A percentile compares a stretch with the other conserved stretches of the same genome.
Evolutionary conservation across 2,797 vertebrate genomes (phyloP).

Genomic region (Hipposideros larvatus): DNA sequence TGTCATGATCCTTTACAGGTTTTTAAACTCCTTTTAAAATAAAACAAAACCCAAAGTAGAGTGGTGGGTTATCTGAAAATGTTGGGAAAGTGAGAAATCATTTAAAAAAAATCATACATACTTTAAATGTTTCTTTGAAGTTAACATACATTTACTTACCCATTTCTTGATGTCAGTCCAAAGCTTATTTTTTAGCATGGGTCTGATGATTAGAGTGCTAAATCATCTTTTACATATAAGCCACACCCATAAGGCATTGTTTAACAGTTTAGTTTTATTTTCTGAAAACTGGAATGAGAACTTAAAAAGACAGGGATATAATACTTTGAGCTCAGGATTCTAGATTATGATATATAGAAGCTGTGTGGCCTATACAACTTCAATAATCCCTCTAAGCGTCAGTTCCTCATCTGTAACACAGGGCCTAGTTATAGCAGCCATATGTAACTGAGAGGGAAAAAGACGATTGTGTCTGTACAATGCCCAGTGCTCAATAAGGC

Average conservation of each 20-base stretch:
- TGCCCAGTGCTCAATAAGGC: background rate
- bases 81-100: background rate
- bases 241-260: background rate
- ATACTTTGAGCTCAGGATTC: background rate
- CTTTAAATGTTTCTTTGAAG: conserved; percentile 47
- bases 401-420: background rate
- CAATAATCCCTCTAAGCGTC: background rate
- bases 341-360: background rate
- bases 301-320: background rate
- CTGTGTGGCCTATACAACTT: background rate
- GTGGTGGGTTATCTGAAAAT: conserved; percentile 28
- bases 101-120: background rate
- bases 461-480: background rate
- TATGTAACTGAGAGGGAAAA: background rate
- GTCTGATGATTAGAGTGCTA: background rate
- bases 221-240: background rate
- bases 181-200: background rate
- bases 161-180: background rate
- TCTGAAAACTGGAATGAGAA: conserved; percentile 32
- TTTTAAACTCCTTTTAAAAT: background rate
- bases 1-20: background rate
- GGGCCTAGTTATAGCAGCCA: background rate
- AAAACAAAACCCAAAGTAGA: background rate
- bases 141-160: background rate
- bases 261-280: conserved; percentile 36